Evolutionary conservation across 2,113 vertebrate species (phyloP), one percentile per base, ranked within the genome.

Genomic region (Abramis brama): DNA sequence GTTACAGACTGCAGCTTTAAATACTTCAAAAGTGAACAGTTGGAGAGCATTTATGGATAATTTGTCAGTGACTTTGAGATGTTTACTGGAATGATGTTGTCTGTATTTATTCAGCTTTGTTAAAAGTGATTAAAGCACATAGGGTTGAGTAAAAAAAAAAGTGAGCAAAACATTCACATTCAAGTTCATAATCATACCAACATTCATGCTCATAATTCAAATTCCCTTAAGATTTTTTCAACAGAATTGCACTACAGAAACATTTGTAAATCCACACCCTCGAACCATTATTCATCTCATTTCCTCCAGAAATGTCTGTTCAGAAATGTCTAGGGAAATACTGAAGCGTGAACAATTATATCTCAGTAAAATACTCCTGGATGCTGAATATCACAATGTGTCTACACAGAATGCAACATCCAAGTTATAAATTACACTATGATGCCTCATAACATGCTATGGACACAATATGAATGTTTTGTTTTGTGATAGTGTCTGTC

Each of bases 151-250:
- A 6, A 82, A 68, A 50, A 27, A 27, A 36, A 2, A 13, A 19
- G 10, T 59, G 25, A 79, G 17, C 17, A 73, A 83, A 73, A 43
- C 47, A 19, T 52, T 82, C 15, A 82, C 30, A 33, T 70, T 83
- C 82, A 83, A 25, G 68, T 59, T 74, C 50, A 73, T 43, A 52
- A 82, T 82, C 43, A 70, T 52, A 33, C 23, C 30, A 71, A 73
- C 68, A 59, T 66, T 82, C 50, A 59, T 57, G 78, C 59, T 25
- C 23, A 8, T 62, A 43, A 83, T 57, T 73, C 33, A 83, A 39
- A 83, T 68, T 33, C 27, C 15, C 5, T 82, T 23, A 27, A 13
- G 57, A 50, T 81, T 81, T 27, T 45, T 55, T 77, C 2, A 19
- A 27, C 52, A n/a, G 30, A 78, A 78, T 59, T 78, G 39, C 43